A percentile compares a stretch with the other conserved stretches of the same genome.
These are phyloP conservation scores for Holothuria leucospilota DNA, from an alignment of 53 echinoderm and acorn worm species.

Conservation along the genomic window DNA sequence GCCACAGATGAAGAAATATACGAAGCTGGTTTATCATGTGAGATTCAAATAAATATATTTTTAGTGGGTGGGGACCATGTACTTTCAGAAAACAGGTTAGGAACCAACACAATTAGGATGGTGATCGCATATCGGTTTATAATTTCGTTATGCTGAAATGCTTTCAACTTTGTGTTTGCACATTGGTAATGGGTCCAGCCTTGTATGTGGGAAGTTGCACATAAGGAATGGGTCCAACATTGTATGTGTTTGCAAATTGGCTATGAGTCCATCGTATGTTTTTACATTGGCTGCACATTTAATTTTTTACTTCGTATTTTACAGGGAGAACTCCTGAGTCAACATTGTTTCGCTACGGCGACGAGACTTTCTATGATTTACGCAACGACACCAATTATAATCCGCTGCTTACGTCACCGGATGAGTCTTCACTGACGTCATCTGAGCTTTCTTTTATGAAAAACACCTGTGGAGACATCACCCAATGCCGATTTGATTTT, in stretches of 20 bases:
- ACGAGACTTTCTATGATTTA: conserved; percentile 40
- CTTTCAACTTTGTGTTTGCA: no score
- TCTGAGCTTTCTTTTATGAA: conserved; percentile 11
- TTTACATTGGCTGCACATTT: background rate
- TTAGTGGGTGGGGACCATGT: no score
- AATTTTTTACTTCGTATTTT: background rate
- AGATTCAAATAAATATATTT: background rate
- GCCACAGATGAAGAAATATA: conserved; percentile 17
- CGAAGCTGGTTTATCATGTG: conserved; percentile 44
- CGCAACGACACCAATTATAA: conserved; percentile 58
- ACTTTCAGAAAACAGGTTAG: no score
- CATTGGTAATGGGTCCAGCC: no score
- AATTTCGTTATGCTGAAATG: no score
- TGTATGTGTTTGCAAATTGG: no score
- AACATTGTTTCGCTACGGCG: conserved; percentile 43
- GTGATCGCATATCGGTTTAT: no score
- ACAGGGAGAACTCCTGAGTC: conserved; percentile 57
- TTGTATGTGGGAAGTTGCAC: no score
- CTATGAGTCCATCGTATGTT: no score
- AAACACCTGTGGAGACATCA: conserved; percentile 21
- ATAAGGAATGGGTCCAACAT: no score
- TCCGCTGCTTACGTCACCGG: conserved; percentile 54
- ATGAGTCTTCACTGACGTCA: conserved; percentile 26
- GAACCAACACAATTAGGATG: no score
- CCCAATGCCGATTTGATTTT: conserved; percentile 60